Percentiles rank a stretch among this genome's conserved stretches.
Evolutionary conservation across 2,113 vertebrate species (phyloP).

Genomic region (Geothlypis trichas): DNA sequence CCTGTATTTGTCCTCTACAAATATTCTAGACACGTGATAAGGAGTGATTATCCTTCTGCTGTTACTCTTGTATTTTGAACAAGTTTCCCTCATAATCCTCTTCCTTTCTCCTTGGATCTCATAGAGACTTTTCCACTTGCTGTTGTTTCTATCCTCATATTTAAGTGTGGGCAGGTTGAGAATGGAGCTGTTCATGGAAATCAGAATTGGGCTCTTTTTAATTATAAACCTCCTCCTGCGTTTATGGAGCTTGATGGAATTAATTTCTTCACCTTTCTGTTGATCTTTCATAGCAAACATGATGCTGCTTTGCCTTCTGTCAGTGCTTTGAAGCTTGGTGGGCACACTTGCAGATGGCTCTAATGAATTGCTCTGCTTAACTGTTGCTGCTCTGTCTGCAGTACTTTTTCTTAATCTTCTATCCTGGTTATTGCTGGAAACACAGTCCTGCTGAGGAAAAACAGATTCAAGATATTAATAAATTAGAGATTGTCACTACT

Average conservation of each 20-base stretch:
- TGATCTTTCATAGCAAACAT: conserved; percentile 34
- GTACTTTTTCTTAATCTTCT: conserved; percentile 1
- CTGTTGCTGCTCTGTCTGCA: neutral
- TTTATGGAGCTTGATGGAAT: conserved; percentile 75
- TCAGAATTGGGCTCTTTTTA: conserved; percentile 78
- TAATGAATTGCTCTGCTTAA: neutral
- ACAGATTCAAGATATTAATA: conserved; percentile 22
- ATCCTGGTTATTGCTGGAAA: conserved; percentile 47
- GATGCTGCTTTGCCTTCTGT: conserved; percentile 38
- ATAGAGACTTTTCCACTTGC: conserved; percentile 73
- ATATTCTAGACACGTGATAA: conserved; percentile 88
- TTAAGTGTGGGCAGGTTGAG: conserved; percentile 5
- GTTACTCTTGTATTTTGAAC: conserved; percentile 87
- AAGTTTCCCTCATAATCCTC: conserved; percentile 83
- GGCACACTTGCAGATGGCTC: neutral
- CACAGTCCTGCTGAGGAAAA: conserved; percentile 58
- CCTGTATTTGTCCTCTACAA: conserved; percentile 91
- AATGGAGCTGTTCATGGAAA: conserved; percentile 53
- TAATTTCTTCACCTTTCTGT: conserved; percentile 11
- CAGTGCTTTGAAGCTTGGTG: conserved; percentile 6
- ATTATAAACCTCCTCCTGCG: conserved; percentile 86
- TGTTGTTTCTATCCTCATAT: conserved; percentile 13
- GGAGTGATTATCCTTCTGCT: conserved; percentile 82
- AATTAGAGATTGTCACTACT: neutral
- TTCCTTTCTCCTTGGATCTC: conserved; percentile 79